Evolutionary conservation across 1,140 invertebrate species (phyloP).

Genomic region (Drosophila ananassae): DNA sequence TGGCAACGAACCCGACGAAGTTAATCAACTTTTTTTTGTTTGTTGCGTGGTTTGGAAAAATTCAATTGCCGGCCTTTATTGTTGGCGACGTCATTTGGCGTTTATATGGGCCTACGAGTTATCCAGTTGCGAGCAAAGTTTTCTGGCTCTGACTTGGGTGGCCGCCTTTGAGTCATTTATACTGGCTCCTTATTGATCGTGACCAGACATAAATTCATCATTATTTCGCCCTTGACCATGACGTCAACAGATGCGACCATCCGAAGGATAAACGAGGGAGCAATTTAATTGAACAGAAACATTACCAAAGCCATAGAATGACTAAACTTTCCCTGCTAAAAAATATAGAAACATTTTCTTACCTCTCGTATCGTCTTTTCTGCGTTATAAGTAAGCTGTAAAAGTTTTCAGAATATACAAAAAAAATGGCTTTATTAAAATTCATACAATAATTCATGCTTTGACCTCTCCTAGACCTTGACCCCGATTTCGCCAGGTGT

Average conservation of each 20-base stretch:
- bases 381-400: too few species aligned
- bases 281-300: constrained; percentile 37
- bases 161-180: constrained; percentile 49
- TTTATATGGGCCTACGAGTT: constrained; percentile 21
- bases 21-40: constrained; percentile 49
- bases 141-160: constrained; percentile 37
- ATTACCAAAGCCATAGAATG: constrained; percentile 16
- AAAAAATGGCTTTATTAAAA: constrained; percentile 75
- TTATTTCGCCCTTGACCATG: constrained; percentile 43
- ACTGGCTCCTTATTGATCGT: constrained; percentile 56
- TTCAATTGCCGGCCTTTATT: constrained; percentile 56
- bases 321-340: neutral
- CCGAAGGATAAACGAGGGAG: constrained; percentile 19
- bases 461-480: constrained; percentile 42
- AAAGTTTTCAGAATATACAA: constrained; percentile 47
- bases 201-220: constrained; percentile 80
- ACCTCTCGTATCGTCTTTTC: neutral
- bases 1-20: constrained; percentile 14
- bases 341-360: neutral
- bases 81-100: constrained; percentile 37
- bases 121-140: constrained; percentile 32
- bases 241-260: constrained; percentile 64
- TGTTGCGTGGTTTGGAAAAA: constrained; percentile 41
- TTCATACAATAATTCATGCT: constrained; percentile 43
- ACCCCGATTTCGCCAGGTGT: constrained; percentile 86